Evolutionary conservation across 2,888 invertebrate genomes (phyloP).

Genomic region (Troilus luridus): DNA sequence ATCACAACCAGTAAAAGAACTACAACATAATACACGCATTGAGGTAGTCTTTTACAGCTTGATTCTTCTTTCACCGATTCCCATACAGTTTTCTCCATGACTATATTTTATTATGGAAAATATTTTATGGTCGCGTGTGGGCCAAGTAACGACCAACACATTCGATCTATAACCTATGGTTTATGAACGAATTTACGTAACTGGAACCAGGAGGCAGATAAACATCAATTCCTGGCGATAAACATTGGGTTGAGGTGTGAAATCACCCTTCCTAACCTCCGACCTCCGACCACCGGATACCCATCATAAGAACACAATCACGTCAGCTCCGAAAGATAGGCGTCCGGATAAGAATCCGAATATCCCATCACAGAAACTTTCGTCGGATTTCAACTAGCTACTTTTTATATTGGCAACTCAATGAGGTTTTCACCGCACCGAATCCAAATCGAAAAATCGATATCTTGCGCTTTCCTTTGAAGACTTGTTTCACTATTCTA

Average conservation of each 20-base stretch:
- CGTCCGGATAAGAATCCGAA: background rate
- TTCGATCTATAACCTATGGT: background rate
- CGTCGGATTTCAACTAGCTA: background rate
- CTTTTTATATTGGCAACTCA: background rate
- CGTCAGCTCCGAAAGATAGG: background rate
- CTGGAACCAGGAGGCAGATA: background rate
- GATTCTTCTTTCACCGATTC: too few species aligned
- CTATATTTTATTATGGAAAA: background rate
- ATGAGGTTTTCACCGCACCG: background rate
- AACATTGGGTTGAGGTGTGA: background rate
- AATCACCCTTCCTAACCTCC: background rate
- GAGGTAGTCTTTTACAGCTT: too few species aligned
- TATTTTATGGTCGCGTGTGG: background rate
- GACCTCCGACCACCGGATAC: slow-evolving; percentile 1
- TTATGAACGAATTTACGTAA: background rate
- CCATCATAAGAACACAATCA: background rate
- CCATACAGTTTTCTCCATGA: background rate
- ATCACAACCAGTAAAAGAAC: too few species aligned
- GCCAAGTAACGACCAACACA: background rate
- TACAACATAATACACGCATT: too few species aligned
- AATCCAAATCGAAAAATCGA: slow-evolving; percentile 21
- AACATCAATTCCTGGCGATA: background rate
- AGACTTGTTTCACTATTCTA: background rate
- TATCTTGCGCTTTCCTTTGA: background rate
- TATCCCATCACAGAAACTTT: background rate